Evolutionary conservation across 2,113 vertebrate genomes (phyloP).

Genomic region (Microtus oregoni): DNA sequence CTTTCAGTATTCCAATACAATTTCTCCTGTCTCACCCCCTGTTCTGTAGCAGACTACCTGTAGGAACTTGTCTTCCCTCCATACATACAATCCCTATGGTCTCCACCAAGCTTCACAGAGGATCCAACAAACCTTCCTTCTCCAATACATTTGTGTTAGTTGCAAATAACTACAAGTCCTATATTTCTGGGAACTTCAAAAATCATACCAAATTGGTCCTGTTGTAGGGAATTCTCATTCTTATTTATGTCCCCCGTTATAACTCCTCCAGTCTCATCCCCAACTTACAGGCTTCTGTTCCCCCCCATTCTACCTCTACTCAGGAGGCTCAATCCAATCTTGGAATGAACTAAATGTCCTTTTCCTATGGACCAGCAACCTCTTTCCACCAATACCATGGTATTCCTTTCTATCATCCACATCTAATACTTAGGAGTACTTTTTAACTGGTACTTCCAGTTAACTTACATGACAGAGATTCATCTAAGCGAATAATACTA

Average conservation of each 20-base stretch:
- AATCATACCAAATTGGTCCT: background rate
- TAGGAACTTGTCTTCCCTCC: background rate
- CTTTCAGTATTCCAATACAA: background rate
- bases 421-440: background rate
- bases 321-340: background rate
- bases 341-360: background rate
- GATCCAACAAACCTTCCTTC: background rate
- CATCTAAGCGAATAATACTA: too few relatives aligned
- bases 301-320: background rate
- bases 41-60: background rate
- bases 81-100: background rate
- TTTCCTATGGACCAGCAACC: background rate
- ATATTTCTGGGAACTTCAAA: background rate
- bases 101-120: background rate
- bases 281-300: background rate
- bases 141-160: background rate
- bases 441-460: background rate
- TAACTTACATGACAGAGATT: too few relatives aligned
- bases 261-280: background rate
- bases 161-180: background rate
- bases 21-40: background rate
- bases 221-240: background rate
- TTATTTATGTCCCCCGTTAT: background rate
- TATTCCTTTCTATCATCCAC: background rate
- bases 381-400: background rate